A percentile compares a stretch with the other conserved stretches of the same genome.
Conservation (phyloP, 2,113 vertebrate genomes). For the Gnathonemus longibarbis region DNA sequence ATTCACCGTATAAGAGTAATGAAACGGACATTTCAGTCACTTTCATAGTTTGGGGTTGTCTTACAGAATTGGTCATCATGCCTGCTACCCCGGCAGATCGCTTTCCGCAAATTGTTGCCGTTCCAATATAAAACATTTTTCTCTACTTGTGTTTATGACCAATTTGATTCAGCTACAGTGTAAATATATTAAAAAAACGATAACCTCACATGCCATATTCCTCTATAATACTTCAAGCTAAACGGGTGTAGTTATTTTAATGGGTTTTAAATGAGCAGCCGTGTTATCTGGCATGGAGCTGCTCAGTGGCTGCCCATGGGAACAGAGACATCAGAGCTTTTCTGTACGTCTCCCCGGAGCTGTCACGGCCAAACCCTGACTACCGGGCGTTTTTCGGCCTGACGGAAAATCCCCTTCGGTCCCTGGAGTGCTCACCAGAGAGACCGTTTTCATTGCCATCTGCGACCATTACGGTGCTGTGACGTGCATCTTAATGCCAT, state of each 20-base stretch:
- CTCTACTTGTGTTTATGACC: not conserved
- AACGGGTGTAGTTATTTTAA: not conserved
- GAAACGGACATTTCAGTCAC: not conserved
- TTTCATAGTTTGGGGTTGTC: not conserved
- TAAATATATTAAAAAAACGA: not conserved
- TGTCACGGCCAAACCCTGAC: not conserved
- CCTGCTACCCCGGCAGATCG: not conserved
- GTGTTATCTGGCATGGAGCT: not conserved
- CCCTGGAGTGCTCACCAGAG: not conserved
- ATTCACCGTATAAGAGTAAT: not conserved
- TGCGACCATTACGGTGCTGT: not conserved
- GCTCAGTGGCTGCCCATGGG: not conserved
- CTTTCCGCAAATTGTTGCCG: not conserved
- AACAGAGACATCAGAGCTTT: not conserved
- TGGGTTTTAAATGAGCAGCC: not conserved
- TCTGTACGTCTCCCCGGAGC: not conserved
- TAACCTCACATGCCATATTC: not conserved
- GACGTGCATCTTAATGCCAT: constrained; percentile 2
- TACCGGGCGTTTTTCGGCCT: not conserved
- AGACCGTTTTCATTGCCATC: not conserved
- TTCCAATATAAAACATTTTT: not conserved
- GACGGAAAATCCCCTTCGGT: not conserved
- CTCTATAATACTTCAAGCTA: not conserved
- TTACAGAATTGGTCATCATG: not conserved
- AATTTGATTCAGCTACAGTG: not conserved